These are phyloP conservation scores for Leptoclinus maculatus DNA, from an alignment of 2,797 vertebrate species.

Conservation along the genomic window DNA sequence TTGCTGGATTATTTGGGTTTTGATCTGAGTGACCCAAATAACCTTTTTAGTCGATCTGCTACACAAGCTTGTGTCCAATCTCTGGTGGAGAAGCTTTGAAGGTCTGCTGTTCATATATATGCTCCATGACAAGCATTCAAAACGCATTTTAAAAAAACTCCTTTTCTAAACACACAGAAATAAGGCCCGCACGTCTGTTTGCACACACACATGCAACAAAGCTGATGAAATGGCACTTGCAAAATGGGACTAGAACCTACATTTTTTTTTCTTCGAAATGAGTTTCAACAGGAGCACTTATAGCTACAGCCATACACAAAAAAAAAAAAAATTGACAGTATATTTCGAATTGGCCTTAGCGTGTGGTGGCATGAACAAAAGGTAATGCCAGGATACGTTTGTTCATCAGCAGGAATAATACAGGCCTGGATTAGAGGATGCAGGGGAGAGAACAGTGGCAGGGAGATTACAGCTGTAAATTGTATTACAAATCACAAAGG, in stretches of 20 bases:
- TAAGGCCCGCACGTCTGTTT: background rate
- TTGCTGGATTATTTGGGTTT: conserved; percentile 63
- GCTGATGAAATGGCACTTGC: background rate
- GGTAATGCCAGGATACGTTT: conserved; percentile 46
- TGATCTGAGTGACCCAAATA: conserved; percentile 65
- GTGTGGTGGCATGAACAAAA: conserved; percentile 10
- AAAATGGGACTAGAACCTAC: background rate
- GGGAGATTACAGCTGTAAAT: conserved; percentile 78
- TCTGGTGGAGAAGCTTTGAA: conserved; percentile 21
- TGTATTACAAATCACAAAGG: conserved; percentile 77
- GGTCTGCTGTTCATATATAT: conserved; percentile 51
- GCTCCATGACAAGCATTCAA: conserved; percentile 11
- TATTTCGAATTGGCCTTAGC: conserved; percentile 11
- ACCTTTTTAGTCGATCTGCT: conserved; percentile 50
- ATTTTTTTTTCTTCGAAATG: background rate
- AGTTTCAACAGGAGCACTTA: background rate
- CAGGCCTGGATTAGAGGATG: conserved; percentile 69
- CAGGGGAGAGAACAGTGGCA: conserved; percentile 56
- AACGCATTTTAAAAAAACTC: conserved; percentile 5
- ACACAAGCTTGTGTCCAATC: conserved; percentile 36
- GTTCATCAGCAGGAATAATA: conserved; percentile 62
- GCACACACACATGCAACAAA: background rate
- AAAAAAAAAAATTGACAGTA: background rate
- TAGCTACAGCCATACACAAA: background rate
- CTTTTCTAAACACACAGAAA: background rate